Percentiles rank a stretch among this genome's conserved stretches.
phyloP scores from a whole-genome alignment of 1,140 invertebrate genomes.

The Mamestra configurata region DNA sequence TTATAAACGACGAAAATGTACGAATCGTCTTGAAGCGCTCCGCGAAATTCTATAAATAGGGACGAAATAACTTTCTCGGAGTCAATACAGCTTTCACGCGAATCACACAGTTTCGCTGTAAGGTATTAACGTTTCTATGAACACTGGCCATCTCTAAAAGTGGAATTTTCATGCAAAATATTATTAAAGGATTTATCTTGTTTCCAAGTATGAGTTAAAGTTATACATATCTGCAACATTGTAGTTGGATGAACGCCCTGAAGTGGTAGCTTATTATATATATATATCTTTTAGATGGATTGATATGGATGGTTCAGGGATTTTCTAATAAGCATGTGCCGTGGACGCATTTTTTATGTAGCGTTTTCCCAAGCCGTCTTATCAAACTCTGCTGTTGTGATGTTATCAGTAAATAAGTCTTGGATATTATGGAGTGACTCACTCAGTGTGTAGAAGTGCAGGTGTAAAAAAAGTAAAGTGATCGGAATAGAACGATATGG shows the following conservation, averaged over 20 bases:
- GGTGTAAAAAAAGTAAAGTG: no score
- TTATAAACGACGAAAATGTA: not conserved
- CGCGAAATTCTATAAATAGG: conserved; percentile 29
- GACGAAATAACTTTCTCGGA: conserved; percentile 7
- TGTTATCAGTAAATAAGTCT: no score
- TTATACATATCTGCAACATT: conserved; percentile 27
- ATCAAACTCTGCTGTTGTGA: no score
- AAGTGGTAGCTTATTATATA: conserved; percentile 24
- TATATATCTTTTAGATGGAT: conserved; percentile 5
- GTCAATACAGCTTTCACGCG: conserved; percentile 27
- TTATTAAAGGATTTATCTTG: not conserved
- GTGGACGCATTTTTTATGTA: not conserved
- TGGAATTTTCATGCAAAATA: conserved; percentile 27
- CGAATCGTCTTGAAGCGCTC: not conserved
- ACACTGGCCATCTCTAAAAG: conserved; percentile 4
- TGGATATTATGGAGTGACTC: no score
- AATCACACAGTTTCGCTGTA: conserved; percentile 5
- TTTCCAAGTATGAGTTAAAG: conserved; percentile 30
- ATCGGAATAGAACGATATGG: no score
- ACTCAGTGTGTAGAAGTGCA: no score
- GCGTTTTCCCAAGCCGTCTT: not conserved
- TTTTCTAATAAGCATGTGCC: conserved; percentile 32
- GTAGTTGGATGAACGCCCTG: conserved; percentile 15
- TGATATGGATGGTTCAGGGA: not conserved
- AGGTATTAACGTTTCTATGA: conserved; percentile 25